phyloP scores from a whole-genome alignment of 2,113 vertebrate genomes.

The Lates calcarifer region DNA sequence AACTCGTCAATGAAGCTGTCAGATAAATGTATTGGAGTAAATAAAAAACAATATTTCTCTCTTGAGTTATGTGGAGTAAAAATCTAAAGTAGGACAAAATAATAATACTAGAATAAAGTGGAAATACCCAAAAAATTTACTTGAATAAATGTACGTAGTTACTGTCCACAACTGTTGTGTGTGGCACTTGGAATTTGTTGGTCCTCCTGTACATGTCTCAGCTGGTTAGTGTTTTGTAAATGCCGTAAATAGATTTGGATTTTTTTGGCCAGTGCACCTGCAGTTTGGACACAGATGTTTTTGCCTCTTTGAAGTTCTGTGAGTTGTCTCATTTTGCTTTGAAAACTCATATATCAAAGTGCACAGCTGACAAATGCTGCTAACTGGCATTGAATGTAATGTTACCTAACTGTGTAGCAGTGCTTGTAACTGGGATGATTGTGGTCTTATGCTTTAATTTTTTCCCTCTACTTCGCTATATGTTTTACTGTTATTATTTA shows the following conservation, averaged over 20 bases:
- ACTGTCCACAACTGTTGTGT: neutral
- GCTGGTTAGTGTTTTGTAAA: conserved; percentile 38
- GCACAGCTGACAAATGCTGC: neutral
- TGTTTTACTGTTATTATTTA: neutral
- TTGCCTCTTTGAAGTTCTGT: conserved; percentile 53
- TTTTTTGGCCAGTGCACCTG: conserved; percentile 59
- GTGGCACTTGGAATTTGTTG: neutral
- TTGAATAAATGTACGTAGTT: neutral
- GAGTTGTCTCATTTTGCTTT: conserved; percentile 28
- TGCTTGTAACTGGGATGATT: neutral
- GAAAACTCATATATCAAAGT: conserved; percentile 37
- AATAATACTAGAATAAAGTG: too few relatives aligned
- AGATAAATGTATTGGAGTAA: neutral
- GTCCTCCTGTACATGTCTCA: conserved; percentile 11
- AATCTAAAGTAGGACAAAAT: neutral
- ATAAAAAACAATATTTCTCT: neutral
- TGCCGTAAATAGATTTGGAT: conserved; percentile 28
- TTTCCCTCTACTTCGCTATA: neutral
- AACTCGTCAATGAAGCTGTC: neutral
- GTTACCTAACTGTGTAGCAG: neutral
- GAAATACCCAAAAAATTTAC: neutral
- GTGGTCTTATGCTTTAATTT: neutral
- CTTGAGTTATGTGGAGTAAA: neutral
- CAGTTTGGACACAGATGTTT: conserved; percentile 47
- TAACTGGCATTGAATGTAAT: neutral